Base-by-base conservation (phyloP, 1,140 invertebrate genomes). In the Potamilus streckersoni region DNA sequence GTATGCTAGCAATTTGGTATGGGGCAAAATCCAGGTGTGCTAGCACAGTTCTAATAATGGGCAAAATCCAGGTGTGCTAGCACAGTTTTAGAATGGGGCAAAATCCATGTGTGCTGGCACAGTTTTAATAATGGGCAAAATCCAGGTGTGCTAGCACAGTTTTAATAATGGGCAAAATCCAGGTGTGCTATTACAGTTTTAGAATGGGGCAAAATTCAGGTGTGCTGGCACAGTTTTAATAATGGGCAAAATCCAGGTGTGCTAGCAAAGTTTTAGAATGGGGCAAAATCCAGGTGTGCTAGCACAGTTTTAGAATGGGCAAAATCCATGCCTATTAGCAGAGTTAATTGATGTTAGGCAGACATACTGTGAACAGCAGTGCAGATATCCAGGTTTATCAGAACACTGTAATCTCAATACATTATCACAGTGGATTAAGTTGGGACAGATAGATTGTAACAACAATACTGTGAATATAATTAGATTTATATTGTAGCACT, bases 121-220 rank as follows among this genome's bases (percentile, higher is more conserved):
- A n/a, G n/a, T n/a, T n/a, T n/a, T n/a, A n/a, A n/a, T n/a, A n/a
- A n/a, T n/a, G 17, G n/a, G 16, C 57, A 62, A 2, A 38, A 85
- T 69, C 80, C 86, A 76, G 84, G 87, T 88, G 80, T 62, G 58
- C 49, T 57, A 20, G 23, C 16, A 49, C 65, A 38, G 38, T 38
- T 38, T 69, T 31, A 23, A 94, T 93, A 74, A 94, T 92, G 77
- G 96, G 97, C 88, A 27, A 14, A 82, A 83, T 63, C 78, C 86
- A 79, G 80, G 85, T 85, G 80, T 15, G 27, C 16, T 68, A 31
- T 5, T 2, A 20, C 15, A 38, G 38, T 38, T 38, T 69, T 31
- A 23, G 94, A 93, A 74, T 94, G 92, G 77, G 96, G 97, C 88
- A 27, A 16, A 23, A 23, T 23, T 2, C 23, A 23, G 0, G 23